Evolutionary conservation across 2,888 invertebrate genomes (phyloP).

Genomic region (Lasioglossum villosulum): DNA sequence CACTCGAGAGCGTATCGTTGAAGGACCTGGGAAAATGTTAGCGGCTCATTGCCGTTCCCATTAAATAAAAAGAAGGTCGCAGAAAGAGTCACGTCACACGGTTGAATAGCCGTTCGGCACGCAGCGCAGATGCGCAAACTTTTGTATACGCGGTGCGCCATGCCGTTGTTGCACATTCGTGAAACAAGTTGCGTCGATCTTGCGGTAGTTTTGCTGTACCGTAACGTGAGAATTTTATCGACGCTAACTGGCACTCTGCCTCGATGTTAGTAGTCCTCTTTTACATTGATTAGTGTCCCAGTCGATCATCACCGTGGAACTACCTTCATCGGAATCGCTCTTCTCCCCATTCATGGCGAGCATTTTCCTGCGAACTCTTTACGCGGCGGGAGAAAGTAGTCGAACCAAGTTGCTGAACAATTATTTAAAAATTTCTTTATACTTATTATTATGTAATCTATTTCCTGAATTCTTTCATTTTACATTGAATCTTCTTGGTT

Average conservation of each 20-base stretch:
- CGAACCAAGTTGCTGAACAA: background rate
- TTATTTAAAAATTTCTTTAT: background rate
- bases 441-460: background rate
- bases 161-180: slow-evolving; percentile 57
- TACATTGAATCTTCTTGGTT: background rate
- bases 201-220: slow-evolving; percentile 83
- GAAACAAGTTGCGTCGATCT: slow-evolving; percentile 69
- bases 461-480: background rate
- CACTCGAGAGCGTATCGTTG: background rate
- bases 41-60: slow-evolving; percentile 60
- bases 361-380: background rate
- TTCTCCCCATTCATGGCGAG: background rate
- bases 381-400: background rate
- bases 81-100: slow-evolving; percentile 40
- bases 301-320: background rate
- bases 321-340: background rate
- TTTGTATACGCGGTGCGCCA: slow-evolving; percentile 36
- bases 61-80: slow-evolving; percentile 63
- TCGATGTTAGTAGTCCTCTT: slow-evolving; percentile 27
- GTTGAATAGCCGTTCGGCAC: slow-evolving; percentile 66
- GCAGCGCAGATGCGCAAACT: slow-evolving; percentile 66
- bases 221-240: slow-evolving; percentile 81
- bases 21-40: slow-evolving; percentile 61
- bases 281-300: slow-evolving; percentile 4
- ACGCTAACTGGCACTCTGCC: slow-evolving; percentile 64